These are phyloP conservation scores for Beroe forskalii DNA, from an alignment of 37 sponge, comb jelly and placozoan species.

Conservation along the genomic window DNA sequence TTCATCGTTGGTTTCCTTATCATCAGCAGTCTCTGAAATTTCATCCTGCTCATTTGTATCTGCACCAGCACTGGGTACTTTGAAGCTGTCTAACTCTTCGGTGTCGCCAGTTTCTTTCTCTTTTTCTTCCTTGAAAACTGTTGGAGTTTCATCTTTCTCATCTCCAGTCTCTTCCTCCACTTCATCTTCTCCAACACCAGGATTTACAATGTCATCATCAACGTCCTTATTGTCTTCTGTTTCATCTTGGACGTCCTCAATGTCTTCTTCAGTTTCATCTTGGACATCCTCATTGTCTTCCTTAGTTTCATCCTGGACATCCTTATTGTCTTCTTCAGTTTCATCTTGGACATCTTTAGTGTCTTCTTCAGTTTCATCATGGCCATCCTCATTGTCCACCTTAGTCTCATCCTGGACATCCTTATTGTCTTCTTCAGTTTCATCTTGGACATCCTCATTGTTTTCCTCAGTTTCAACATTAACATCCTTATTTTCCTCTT, in stretches of 20 bases:
- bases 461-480: not conserved
- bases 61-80: too few relatives aligned
- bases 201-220: too few relatives aligned
- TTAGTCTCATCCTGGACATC: not conserved
- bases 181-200: not conserved
- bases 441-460: not conserved
- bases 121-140: not conserved
- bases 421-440: not conserved
- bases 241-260: too few relatives aligned
- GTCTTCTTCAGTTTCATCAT: too few relatives aligned
- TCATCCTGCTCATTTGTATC: not conserved
- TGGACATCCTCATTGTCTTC: not conserved
- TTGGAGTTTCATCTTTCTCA: not conserved
- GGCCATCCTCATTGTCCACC: not conserved
- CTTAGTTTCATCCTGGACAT: not conserved
- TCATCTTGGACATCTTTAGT: too few relatives aligned
- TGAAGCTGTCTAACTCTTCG: not conserved
- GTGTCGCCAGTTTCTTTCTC: not conserved
- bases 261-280: conserved; percentile 18
- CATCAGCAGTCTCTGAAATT: not conserved
- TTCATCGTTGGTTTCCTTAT: not conserved
- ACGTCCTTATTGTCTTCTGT: not conserved
- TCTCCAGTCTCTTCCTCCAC: not conserved
- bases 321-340: not conserved
- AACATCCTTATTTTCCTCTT: too few relatives aligned